Evolutionary conservation across 2,888 invertebrate genomes (phyloP), one percentile per base, ranked within the genome.

Genomic region (Euzophera pinguis): DNA sequence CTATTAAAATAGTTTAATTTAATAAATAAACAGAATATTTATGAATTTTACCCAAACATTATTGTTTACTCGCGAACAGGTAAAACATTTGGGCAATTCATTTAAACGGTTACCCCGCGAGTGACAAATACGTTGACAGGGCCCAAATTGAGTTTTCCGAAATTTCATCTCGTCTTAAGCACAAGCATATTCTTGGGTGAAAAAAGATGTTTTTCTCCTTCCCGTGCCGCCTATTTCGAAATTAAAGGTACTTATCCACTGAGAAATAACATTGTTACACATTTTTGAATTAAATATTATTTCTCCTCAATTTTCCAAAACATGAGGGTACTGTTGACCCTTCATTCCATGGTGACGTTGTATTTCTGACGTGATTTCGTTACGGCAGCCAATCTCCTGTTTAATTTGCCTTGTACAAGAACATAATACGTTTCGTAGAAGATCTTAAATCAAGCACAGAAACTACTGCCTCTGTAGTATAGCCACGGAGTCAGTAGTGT

Each of bases 61-160:
- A 3, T 38, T 22, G 27, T 38, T 10, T 12, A 12, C 27, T 39
- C 16, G n/a, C 39, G 29, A 50, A 50, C 49, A 50, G 49, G 49
- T 50, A 32, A 37, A 48, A n/a, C 29, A 37, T 47, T 38, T 22
- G 8, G 13, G 29, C 39, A 29, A 50, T 50, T 50, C 39, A 50
- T 50, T 50, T 32, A 14, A 27, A 16, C 12, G 5, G 16, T 9
- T 47, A 53, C 47, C 49, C 7, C 14, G 12, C 39, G 48, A 52
- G 53, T 59, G 59, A 59, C 57, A 57, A 57, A 57, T 56, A 57
- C 47, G 54, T 52, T 56, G 49, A 59, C 57, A 50, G 56, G 37
- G 42, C 29, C 37, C 27, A 59, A 59, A 59, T 59, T 57, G 57
- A 56, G 55, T 59, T 57, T 59, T 50, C 16, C 53, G 13, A 50